Evolutionary conservation across 2,113 vertebrate genomes (phyloP), one percentile per base, ranked within the genome.

Genomic region (crab-eating macaque (Macaca fascicularis)): DNA sequence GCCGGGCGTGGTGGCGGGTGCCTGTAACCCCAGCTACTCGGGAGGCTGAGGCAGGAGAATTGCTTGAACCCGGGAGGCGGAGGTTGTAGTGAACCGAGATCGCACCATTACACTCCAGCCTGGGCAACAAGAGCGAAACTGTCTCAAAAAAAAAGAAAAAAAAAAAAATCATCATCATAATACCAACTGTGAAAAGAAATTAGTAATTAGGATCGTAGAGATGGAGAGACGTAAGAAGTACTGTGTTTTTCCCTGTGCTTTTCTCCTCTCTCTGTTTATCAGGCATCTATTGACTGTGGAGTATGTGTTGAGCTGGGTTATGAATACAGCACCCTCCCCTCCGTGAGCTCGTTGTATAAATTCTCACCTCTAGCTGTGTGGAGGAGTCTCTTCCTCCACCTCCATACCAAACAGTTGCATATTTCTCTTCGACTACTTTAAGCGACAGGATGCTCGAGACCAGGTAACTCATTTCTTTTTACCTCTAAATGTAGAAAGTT

Each of bases 221-320:
- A 57, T 72, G 23, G 32, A 93, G 59, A 93, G 70, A 93, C 38
- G 40, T 75, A 84, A 13, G 48, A 67, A 59, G 76, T 67, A 43
- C 0, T 50, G 2, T 32, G 20, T 81, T 43, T 59, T 92, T 14
- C 67, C 43, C 32, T 70, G 5, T 64, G n/a, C 9, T 64, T 52
- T 50, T 27, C 5, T 82, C 35, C 25, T 5, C 14, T 69, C 40
- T 82, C 20, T 76, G 0, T 64, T 57, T 67, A 13, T 72, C 23
- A 67, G 1, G 38, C 52, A 5, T 55, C 78, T 88, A 0, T 19
- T 74, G 61, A 50, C 55, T 22, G 1, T 50, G 48, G 12, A 27
- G 50, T 59, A 17, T 59, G 64, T n/a, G 22, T 74, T 11, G 11
- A 90, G 23, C 79, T 55, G 0, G 30, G 13, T 89, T 32, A 0